Percentiles rank a stretch among this genome's conserved stretches.
Evolutionary conservation across 2,113 vertebrate genomes (phyloP).

Genomic region (Plectropomus leopardus): DNA sequence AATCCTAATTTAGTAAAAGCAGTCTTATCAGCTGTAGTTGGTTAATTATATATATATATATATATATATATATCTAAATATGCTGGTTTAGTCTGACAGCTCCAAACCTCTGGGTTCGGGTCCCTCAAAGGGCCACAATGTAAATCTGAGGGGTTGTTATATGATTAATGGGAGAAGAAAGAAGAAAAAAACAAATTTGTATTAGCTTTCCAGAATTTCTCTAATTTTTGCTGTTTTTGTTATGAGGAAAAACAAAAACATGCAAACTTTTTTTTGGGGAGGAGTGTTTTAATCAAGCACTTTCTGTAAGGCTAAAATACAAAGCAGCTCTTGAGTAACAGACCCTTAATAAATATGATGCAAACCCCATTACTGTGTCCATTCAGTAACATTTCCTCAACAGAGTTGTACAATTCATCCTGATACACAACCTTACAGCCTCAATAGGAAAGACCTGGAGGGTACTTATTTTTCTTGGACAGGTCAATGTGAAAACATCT

Average conservation of each 20-base stretch:
- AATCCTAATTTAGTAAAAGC: too few species aligned
- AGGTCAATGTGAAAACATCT: background rate
- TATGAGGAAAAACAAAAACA: background rate
- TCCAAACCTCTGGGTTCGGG: background rate
- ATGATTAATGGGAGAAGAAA: background rate
- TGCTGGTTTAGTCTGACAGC: background rate
- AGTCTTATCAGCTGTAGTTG: too few species aligned
- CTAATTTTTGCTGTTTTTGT: background rate
- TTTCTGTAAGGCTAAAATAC: conserved; percentile 3
- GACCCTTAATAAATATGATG: conserved; percentile 29
- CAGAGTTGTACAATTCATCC: too few species aligned
- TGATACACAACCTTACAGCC: background rate
- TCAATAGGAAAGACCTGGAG: background rate
- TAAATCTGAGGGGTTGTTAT: background rate
- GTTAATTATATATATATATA: too few species aligned
- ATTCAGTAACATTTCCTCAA: conserved; percentile 13
- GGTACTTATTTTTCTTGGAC: background rate
- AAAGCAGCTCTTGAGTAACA: conserved; percentile 23
- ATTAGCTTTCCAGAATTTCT: background rate
- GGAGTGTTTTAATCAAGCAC: conserved; percentile 59
- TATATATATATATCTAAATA: too few species aligned
- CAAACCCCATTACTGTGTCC: background rate
- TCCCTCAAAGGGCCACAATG: background rate
- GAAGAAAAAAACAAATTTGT: background rate
- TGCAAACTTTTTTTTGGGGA: rapidly evolving